Evolutionary conservation across 2,888 invertebrate species (phyloP).

Genomic region (Microplitis manilae): DNA sequence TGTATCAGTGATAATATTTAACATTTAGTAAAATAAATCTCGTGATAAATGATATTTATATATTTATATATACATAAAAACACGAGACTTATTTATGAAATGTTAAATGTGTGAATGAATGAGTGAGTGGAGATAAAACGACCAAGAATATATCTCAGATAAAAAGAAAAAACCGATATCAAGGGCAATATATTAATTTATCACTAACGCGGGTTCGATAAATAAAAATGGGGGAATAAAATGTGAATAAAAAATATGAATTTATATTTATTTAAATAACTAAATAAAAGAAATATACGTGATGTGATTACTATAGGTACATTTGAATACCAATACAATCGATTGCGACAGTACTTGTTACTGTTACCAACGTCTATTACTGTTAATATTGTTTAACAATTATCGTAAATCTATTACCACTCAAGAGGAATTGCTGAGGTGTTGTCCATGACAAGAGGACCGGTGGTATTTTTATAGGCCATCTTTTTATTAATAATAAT

Average conservation of each 20-base stretch:
- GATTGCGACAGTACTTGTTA: conserved; percentile 34
- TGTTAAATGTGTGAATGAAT: conserved; percentile 54
- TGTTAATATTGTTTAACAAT: conserved; percentile 6
- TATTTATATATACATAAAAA: not conserved
- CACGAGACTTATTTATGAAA: conserved; percentile 5
- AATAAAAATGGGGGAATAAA: conserved; percentile 16
- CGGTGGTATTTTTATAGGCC: not conserved
- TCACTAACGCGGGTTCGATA: not conserved
- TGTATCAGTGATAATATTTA: conserved; percentile 59
- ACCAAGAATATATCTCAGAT: conserved; percentile 45
- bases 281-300: conserved; percentile 20
- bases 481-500: conserved; percentile 12
- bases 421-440: not conserved
- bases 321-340: conserved; percentile 71
- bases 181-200: conserved; percentile 27
- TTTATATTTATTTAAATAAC: conserved; percentile 18
- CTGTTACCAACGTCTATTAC: conserved; percentile 9
- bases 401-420: not conserved
- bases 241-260: conserved; percentile 16
- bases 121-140: conserved; percentile 58
- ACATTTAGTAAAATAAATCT: conserved; percentile 45
- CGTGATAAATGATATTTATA: conserved; percentile 31
- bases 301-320: conserved; percentile 57
- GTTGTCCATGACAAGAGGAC: conserved; percentile 21
- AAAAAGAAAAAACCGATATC: not conserved